Evolutionary conservation across 2,888 invertebrate genomes (phyloP).

Genomic region (Lomographa bimaculata): DNA sequence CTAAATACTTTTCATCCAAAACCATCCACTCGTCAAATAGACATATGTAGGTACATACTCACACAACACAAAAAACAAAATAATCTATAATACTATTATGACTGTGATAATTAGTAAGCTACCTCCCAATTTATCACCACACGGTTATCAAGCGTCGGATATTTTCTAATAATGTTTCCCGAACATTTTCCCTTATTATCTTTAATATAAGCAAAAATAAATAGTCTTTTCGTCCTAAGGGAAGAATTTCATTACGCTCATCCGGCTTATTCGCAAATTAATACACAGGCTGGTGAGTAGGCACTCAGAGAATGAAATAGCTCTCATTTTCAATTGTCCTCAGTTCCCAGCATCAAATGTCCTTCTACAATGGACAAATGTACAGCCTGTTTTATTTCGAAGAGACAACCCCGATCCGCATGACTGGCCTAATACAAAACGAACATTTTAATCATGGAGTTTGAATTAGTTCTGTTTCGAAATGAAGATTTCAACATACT

Average conservation of each 20-base stretch:
- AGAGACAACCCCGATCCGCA: conserved; percentile 42
- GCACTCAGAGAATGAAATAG: conserved; percentile 18
- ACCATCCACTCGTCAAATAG: no score
- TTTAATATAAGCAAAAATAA: conserved; percentile 22
- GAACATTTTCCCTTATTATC: conserved; percentile 16
- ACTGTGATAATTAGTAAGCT: no score
- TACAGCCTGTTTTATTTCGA: conserved; percentile 49
- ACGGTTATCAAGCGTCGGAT: not conserved
- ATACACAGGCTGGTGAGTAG: conserved; percentile 19
- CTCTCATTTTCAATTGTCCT: conserved; percentile 17
- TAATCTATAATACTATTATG: no score
- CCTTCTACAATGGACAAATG: conserved; percentile 31
- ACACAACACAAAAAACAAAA: no score
- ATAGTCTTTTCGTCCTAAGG: conserved; percentile 8
- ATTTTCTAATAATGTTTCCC: conserved; percentile 10
- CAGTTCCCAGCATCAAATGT: conserved; percentile 37
- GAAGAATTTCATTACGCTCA: conserved; percentile 26
- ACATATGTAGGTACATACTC: no score
- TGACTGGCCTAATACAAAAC: conserved; percentile 53
- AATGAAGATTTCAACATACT: no score
- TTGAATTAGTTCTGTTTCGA: conserved; percentile 64
- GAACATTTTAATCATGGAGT: conserved; percentile 60
- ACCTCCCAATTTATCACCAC: conserved; percentile 1
- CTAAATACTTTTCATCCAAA: no score
- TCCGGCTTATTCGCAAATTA: conserved; percentile 26